Evolutionary conservation across 1,140 invertebrate species (phyloP), one percentile per base, ranked within the genome.

Genomic region (Drosophila yakuba): DNA sequence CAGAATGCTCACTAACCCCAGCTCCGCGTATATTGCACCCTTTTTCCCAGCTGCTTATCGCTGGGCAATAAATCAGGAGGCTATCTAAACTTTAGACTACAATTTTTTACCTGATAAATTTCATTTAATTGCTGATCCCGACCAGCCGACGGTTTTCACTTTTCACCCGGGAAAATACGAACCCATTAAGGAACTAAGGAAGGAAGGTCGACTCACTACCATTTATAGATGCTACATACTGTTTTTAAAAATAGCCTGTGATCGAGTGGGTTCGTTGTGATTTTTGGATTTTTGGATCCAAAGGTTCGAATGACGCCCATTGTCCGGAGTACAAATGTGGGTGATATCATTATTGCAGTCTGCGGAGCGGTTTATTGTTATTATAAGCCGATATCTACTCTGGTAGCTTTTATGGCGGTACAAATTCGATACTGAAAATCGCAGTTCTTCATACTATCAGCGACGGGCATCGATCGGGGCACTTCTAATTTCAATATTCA

Each of bases 81-180:
- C 86, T 90, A 90, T 90, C 86, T 90, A 90, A 90, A 90, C 82
- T 80, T 82, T 90, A 80, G 69, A 88, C 77, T 71, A 50, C 52
- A 58, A 36, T 68, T 82, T 59, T 67, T 35, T 71, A 61, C 44
- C 61, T 89, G 85, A 89, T 89, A 89, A 89, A 89, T 89, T 85
- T 78, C 77, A 89, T 84, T 89, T 89, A 89, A 89, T 89, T 89
- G 78, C 55, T 77, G 66, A 43, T 74, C 58, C 28, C 54, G 45
- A 41, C 14, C 59, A 67, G 58, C 60, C 63, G 83, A 78, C 56
- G 48, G 52, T 77, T 84, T 84, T 84, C 72, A 64, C 76, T 84
- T 44, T 51, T 28, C 7, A 10, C 7, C 32, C 32, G 8, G 7
- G 4, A n/a, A 17, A 3, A 11, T 2, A 20, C 1, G 20, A 23